These are phyloP conservation scores for Dicyrtomina minuta DNA, from an alignment of 2,888 invertebrate genomes.

Conservation along the genomic window DNA sequence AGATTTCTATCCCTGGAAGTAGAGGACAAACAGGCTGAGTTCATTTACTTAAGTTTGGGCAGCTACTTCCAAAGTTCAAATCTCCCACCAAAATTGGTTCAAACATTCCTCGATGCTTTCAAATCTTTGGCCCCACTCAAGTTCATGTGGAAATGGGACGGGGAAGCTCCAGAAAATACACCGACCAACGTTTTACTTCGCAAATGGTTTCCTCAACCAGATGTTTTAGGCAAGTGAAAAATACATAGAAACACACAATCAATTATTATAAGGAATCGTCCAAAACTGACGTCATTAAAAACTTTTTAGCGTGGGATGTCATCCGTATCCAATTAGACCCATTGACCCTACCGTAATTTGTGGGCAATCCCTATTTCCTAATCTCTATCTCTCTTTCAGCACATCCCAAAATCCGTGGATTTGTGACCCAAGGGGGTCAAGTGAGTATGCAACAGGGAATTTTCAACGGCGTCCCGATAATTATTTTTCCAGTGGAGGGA, in stretches of 20 bases:
- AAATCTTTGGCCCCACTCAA: no score
- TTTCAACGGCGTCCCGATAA: slow-evolving; percentile 22
- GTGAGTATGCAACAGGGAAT: slow-evolving; percentile 24
- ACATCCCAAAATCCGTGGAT: no score
- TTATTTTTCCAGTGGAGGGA: slow-evolving; percentile 32
- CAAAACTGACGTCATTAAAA: background rate
- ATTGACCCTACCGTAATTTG: no score
- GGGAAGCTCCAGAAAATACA: slow-evolving; percentile 14
- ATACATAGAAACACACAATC: background rate
- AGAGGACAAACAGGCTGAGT: no score
- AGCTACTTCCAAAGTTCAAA: no score
- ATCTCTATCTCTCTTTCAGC: slow-evolving; percentile 24
- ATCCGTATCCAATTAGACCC: no score
- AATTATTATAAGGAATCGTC: background rate
- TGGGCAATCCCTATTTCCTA: slow-evolving; percentile 11
- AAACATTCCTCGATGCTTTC: no score
- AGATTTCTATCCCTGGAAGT: no score
- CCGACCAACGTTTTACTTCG: slow-evolving; percentile 18
- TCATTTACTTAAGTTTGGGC: no score
- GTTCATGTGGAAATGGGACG: no score
- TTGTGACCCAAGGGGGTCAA: no score
- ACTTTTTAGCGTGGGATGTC: background rate
- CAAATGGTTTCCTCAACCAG: slow-evolving; percentile 29
- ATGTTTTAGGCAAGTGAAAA: slow-evolving; percentile 18
- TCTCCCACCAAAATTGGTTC: no score